Evolutionary conservation across 2,797 vertebrate genomes (phyloP).

Genomic region (Coendou prehensilis): DNA sequence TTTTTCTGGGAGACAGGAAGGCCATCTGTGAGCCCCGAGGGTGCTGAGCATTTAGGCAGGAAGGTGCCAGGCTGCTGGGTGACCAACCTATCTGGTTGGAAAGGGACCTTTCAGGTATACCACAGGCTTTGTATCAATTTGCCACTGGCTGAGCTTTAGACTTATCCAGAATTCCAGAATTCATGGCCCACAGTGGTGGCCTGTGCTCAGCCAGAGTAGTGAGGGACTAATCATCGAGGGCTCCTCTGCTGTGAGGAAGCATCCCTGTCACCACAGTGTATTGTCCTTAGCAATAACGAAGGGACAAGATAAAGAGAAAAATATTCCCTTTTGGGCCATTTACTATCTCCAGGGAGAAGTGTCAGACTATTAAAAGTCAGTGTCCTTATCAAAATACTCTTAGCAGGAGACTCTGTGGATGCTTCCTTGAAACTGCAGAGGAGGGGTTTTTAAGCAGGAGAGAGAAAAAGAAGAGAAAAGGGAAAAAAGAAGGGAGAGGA

Average conservation of each 20-base stretch:
- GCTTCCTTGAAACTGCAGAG: background rate
- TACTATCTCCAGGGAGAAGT: background rate
- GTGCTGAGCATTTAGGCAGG: background rate
- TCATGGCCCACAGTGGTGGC: background rate
- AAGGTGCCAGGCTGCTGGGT: background rate
- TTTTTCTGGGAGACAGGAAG: background rate
- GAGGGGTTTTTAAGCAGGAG: background rate
- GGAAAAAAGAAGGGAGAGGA: too few relatives aligned
- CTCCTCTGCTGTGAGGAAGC: background rate
- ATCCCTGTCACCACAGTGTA: background rate
- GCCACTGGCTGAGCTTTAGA: background rate
- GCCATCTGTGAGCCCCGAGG: background rate
- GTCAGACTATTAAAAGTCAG: background rate
- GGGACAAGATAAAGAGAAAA: background rate
- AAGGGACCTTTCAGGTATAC: background rate
- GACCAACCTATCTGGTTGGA: background rate
- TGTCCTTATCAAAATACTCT: slow-evolving; percentile 34
- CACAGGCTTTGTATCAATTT: background rate
- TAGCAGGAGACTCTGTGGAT: background rate
- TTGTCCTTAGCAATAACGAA: background rate
- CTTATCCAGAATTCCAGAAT: background rate
- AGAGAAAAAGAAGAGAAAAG: background rate
- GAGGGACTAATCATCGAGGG: rapidly evolving
- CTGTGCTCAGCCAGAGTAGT: background rate
- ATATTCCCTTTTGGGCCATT: too few relatives aligned